phyloP scores from a whole-genome alignment of 2,113 vertebrate genomes.

The Antidorcas marsupialis region DNA sequence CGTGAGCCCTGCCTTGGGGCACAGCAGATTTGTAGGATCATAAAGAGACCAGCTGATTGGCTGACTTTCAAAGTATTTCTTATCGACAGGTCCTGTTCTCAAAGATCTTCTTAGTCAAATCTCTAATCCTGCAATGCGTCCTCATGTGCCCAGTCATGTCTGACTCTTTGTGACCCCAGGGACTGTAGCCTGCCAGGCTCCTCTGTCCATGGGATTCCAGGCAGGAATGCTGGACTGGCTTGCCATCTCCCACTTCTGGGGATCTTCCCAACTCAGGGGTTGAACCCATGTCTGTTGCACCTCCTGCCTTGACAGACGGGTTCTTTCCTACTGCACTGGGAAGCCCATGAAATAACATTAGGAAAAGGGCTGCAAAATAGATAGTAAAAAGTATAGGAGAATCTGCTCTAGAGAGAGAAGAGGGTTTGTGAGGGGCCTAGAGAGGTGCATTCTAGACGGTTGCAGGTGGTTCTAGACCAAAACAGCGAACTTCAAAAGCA shows the following conservation, averaged over 20 bases:
- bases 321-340: not conserved
- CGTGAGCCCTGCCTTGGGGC: too few relatives aligned
- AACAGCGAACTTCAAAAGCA: not conserved
- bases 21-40: not conserved
- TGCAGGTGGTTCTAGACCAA: not conserved
- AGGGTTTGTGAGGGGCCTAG: not conserved
- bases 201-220: not conserved
- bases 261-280: not conserved
- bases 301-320: not conserved
- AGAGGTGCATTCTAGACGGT: not conserved
- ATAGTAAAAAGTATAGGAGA: not conserved
- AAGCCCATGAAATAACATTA: not conserved
- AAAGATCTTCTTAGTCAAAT: not conserved
- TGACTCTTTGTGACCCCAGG: not conserved
- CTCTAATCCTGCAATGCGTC: rapidly evolving
- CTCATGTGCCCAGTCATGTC: not conserved
- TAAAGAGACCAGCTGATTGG: not conserved
- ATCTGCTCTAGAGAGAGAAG: not conserved
- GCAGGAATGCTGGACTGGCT: not conserved
- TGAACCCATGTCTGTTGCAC: not conserved
- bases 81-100: not conserved
- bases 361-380: not conserved
- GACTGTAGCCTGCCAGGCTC: not conserved
- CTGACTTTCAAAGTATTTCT: not conserved
- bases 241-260: not conserved